Conservation (phyloP, 2,888 invertebrate genomes). For the Panorpa germanica region DNA sequence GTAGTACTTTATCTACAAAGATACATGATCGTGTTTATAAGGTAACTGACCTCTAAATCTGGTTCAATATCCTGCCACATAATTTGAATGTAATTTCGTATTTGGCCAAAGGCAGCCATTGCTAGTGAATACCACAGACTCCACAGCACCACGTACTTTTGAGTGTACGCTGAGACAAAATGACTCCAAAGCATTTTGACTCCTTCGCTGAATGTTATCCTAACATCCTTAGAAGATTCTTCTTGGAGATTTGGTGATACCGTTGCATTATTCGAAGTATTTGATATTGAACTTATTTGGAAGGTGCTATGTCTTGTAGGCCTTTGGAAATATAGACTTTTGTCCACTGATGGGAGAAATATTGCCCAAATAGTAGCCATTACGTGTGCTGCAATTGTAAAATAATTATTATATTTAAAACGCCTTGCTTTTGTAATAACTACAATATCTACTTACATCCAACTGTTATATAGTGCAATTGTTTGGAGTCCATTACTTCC, state of each 20-base stretch:
- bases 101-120: constrained; percentile 29
- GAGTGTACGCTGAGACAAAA: constrained; percentile 24
- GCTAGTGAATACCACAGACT: constrained; percentile 27
- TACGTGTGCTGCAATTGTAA: constrained; percentile 34
- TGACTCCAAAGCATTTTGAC: constrained; percentile 23
- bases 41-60: too few species aligned
- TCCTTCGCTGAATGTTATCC: too few species aligned
- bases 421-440: too few species aligned
- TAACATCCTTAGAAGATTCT: too few species aligned
- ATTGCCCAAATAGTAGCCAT: constrained; percentile 50
- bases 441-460: constrained; percentile 25
- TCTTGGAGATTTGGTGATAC: too few species aligned
- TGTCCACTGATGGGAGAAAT: constrained; percentile 42
- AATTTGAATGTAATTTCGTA: constrained; percentile 53
- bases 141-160: constrained; percentile 26
- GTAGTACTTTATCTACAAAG: too few species aligned
- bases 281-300: too few species aligned
- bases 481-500: constrained; percentile 38
- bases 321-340: constrained; percentile 54
- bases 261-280: too few species aligned
- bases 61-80: constrained; percentile 47
- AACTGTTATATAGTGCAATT: constrained; percentile 57
- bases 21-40: too few species aligned
- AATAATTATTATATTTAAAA: too few species aligned
- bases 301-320: too few species aligned